Evolutionary conservation across 2,888 invertebrate genomes (phyloP).

Genomic region (Chirona hameri): DNA sequence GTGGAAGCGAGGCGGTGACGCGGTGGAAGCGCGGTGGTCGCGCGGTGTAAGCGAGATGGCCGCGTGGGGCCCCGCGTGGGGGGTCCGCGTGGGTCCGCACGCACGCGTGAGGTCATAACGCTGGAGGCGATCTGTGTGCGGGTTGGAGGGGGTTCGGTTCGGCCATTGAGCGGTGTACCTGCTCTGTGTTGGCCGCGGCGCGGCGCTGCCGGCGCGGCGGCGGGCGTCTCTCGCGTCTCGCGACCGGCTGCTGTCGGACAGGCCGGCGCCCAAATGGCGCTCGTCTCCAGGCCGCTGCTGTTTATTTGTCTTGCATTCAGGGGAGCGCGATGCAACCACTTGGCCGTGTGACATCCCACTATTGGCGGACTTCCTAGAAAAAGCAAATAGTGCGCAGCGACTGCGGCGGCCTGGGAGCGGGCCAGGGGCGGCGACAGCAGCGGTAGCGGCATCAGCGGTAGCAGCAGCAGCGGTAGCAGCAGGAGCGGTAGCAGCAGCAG

Average conservation of each 20-base stretch:
- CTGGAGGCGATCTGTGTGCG: background rate
- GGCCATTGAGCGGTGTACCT: background rate
- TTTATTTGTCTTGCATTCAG: conserved; percentile 24
- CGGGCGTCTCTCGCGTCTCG: background rate
- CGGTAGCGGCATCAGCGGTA: background rate
- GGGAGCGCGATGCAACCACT: conserved; percentile 10
- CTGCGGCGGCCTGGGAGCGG: background rate
- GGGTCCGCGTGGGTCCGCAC: background rate
- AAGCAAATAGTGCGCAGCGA: background rate
- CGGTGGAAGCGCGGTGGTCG: background rate
- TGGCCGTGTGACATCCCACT: conserved; percentile 8
- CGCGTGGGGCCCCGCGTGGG: too few species aligned
- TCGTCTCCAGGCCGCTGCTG: background rate
- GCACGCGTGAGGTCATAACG: background rate
- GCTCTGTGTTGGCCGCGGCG: background rate
- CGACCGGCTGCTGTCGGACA: background rate
- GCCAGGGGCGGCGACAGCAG: background rate
- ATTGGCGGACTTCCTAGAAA: conserved; percentile 24
- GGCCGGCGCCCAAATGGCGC: conserved; percentile 6
- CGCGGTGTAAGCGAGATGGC: too few species aligned
- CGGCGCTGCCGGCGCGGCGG: background rate
- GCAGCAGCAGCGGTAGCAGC: background rate
- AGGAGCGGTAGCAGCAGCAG: background rate
- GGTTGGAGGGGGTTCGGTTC: background rate
- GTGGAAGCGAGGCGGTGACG: too few species aligned